phyloP scores from a whole-genome alignment of 2,797 vertebrate genomes.

The Delichon dasypus region DNA sequence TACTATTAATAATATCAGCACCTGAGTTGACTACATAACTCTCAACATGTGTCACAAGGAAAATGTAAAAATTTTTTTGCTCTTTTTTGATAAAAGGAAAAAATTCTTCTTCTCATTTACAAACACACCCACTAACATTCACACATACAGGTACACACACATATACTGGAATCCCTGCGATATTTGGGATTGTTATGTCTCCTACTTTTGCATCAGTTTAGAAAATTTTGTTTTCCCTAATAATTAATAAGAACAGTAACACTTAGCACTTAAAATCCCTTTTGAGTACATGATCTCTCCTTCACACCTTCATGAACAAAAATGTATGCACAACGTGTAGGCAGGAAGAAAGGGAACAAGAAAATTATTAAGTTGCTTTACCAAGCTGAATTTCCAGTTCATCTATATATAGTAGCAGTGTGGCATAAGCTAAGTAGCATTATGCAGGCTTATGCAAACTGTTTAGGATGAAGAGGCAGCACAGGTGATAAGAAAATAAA shows the following conservation, averaged over 20 bases:
- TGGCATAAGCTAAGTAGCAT: conserved; percentile 46
- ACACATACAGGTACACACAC: background rate
- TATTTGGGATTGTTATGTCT: background rate
- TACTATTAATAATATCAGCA: background rate
- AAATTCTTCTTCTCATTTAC: background rate
- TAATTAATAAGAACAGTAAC: background rate
- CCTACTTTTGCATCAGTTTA: background rate
- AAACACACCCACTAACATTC: background rate
- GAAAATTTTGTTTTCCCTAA: background rate
- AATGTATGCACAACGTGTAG: background rate
- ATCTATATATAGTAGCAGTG: conserved; percentile 65
- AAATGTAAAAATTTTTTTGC: background rate
- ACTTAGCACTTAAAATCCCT: background rate
- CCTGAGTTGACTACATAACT: background rate
- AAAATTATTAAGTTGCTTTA: conserved; percentile 15
- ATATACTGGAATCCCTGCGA: background rate
- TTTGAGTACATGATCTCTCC: background rate
- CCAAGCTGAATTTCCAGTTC: conserved; percentile 41
- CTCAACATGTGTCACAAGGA: background rate
- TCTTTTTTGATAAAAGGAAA: accelerated
- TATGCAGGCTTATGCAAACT: conserved; percentile 66
- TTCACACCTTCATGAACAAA: background rate
- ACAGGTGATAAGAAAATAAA: conserved; percentile 3
- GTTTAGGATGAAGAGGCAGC: background rate
- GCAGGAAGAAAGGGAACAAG: background rate